These are phyloP conservation scores for Hydractinia symbiolongicarpus DNA, from an alignment of 30 jellyfish, hydroid and myxozoan genomes.

Conservation along the genomic window DNA sequence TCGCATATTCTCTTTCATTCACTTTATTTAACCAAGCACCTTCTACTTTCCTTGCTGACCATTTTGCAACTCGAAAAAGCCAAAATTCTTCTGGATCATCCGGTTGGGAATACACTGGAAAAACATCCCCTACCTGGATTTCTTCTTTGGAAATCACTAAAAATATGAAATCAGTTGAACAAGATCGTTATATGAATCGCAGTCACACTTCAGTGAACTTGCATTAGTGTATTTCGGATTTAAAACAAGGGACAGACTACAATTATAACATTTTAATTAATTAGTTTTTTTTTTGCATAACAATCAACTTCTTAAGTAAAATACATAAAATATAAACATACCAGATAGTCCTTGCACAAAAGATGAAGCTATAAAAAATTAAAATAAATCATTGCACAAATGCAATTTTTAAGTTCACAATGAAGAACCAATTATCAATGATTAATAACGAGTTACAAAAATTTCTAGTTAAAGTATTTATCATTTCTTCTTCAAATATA, in stretches of 20 bases:
- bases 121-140: slow-evolving; percentile 1
- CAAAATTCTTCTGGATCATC: slow-evolving; percentile 7
- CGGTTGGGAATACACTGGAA: background rate
- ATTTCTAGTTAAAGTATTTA: no score
- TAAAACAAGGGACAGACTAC: no score
- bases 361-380: background rate
- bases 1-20: background rate
- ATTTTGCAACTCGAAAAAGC: background rate
- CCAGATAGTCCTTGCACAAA: slow-evolving; percentile 9
- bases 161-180: background rate
- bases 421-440: no score
- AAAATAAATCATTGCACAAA: background rate
- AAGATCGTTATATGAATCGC: no score
- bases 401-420: background rate
- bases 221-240: no score
- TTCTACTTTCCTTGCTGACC: slow-evolving; percentile 1
- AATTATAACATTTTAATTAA: no score
- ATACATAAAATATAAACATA: background rate
- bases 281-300: no score
- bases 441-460: no score
- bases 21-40: slow-evolving; percentile 2
- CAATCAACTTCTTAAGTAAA: no score
- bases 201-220: no score
- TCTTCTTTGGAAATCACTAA: slow-evolving; percentile 4
- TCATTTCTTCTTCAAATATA: no score